phyloP scores from a whole-genome alignment of 2,797 vertebrate species.

The Clarias laeviceps region DNA sequence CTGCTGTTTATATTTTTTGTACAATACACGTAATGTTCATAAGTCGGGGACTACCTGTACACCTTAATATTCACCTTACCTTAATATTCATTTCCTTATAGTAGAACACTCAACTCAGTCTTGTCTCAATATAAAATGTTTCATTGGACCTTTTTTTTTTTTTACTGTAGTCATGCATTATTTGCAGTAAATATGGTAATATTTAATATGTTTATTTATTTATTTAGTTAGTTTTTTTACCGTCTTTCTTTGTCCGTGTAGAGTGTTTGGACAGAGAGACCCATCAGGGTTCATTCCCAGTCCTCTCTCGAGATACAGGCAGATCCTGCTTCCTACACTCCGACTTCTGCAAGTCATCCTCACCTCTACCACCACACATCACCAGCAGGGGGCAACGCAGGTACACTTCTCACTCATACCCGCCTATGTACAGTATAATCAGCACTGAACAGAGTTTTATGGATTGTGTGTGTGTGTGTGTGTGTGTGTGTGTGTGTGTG shows the following conservation, averaged over 20 bases:
- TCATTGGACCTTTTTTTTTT: background rate
- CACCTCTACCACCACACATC: constrained; percentile 89
- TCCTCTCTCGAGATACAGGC: constrained; percentile 89
- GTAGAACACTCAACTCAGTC: too few species aligned
- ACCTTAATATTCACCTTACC: too few species aligned
- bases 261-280: constrained; percentile 85
- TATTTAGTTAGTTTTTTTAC: background rate
- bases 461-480: background rate
- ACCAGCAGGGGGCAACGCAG: constrained; percentile 94
- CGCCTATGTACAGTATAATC: background rate
- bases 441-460: background rate
- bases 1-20: too few species aligned
- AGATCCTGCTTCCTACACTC: constrained; percentile 92
- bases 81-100: too few species aligned
- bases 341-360: constrained; percentile 92
- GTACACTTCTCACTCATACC: constrained; percentile 62
- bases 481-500: constrained; percentile 2
- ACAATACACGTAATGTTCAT: too few species aligned
- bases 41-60: too few species aligned
- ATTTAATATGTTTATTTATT: background rate
- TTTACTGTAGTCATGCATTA: background rate
- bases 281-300: constrained; percentile 90
- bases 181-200: background rate
- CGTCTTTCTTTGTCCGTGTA: constrained; percentile 57
- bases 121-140: background rate